Percentiles rank a stretch among this genome's conserved stretches.
Evolutionary conservation across 1,140 invertebrate genomes (phyloP).

Genomic region (Drosophila ambigua): DNA sequence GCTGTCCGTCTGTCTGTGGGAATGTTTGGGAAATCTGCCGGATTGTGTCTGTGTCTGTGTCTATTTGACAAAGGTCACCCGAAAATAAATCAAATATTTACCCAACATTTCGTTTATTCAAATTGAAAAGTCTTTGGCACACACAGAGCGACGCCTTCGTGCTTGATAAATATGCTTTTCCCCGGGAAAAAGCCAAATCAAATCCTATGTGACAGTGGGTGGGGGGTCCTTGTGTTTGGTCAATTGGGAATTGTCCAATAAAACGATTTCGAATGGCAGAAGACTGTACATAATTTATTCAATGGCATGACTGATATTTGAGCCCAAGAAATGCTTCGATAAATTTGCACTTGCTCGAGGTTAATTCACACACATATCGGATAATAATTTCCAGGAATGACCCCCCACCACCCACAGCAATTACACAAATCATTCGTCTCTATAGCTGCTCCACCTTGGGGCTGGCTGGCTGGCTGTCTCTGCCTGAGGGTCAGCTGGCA

Average conservation of each 20-base stretch:
- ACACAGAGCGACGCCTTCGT: conserved; percentile 66
- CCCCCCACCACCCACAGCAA: not conserved
- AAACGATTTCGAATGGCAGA: conserved; percentile 28
- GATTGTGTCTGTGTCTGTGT: conserved; percentile 25
- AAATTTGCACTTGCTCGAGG: not conserved
- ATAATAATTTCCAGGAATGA: conserved; percentile 32
- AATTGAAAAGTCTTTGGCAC: conserved; percentile 70
- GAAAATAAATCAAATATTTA: conserved; percentile 80
- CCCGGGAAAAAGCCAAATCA: conserved; percentile 42
- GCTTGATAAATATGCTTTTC: conserved; percentile 72
- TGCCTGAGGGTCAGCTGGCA: conserved; percentile 28
- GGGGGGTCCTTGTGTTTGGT: conserved; percentile 9
- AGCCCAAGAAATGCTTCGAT: conserved; percentile 16
- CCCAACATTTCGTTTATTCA: conserved; percentile 68
- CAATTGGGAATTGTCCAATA: conserved; percentile 52
- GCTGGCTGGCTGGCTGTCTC: not conserved
- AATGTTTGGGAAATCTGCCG: not conserved
- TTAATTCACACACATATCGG: conserved; percentile 38
- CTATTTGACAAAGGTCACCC: conserved; percentile 75
- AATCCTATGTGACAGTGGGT: conserved; percentile 34
- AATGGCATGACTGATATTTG: conserved; percentile 33
- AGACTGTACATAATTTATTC: conserved; percentile 38
- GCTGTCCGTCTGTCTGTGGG: conserved; percentile 20
- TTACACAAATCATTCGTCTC: conserved; percentile 42
- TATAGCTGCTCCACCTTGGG: too few relatives aligned